Conservation (phyloP, 2,797 vertebrate genomes). For the Erithacus rubecula region DNA sequence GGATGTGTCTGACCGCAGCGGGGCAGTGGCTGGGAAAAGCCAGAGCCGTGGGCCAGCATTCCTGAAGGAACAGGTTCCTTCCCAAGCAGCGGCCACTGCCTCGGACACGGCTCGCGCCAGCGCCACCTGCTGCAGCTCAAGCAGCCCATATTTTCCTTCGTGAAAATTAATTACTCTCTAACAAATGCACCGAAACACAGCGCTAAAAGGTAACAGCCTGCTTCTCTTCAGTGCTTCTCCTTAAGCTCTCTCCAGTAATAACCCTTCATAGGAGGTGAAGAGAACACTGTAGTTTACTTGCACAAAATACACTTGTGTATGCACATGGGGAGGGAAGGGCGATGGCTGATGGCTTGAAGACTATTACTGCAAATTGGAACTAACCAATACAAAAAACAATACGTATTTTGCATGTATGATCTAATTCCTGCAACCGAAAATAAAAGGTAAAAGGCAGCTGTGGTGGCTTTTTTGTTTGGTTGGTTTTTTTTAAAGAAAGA, state of each 20-base stretch:
- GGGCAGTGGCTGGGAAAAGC: not conserved
- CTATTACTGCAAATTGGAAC: not conserved
- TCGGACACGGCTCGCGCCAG: not conserved
- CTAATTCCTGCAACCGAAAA: not conserved
- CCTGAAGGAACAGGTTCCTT: not conserved
- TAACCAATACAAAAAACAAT: not conserved
- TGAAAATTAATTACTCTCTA: not conserved
- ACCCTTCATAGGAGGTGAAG: not conserved
- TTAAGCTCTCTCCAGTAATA: not conserved
- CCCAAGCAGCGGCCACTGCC: rapidly evolving
- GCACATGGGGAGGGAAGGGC: not conserved
- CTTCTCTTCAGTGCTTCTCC: not conserved
- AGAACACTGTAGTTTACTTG: not conserved
- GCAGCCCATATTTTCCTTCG: rapidly evolving
- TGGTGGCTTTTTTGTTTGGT: not conserved
- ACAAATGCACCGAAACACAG: not conserved
- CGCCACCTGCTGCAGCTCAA: constrained; percentile 13
- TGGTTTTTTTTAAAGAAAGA: not conserved
- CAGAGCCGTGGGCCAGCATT: not conserved
- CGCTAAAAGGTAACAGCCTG: not conserved
- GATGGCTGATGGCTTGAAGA: not conserved
- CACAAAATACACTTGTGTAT: not conserved
- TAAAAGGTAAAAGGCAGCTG: not conserved
- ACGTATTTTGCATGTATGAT: not conserved
- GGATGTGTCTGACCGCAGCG: not conserved